Conservation (phyloP, 2,888 invertebrate species). For the Caenorhabditis angaria region DNA sequence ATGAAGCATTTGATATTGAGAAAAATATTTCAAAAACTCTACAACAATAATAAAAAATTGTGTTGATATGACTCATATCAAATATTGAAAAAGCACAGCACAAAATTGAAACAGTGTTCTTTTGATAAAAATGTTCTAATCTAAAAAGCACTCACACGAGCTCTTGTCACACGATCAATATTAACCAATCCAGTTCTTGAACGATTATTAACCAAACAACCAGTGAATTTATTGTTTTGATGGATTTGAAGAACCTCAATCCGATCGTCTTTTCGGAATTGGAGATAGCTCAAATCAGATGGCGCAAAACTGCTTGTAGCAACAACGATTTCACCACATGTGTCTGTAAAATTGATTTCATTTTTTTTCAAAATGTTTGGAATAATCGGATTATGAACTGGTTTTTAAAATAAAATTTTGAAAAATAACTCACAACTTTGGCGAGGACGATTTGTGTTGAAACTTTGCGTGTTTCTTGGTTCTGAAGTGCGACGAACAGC, state of each 20-base stretch:
- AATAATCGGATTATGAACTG: background rate
- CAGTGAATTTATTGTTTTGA: conserved; percentile 44
- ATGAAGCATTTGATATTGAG: no score
- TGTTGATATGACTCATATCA: no score
- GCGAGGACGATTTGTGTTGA: conserved; percentile 21
- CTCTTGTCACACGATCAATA: conserved; percentile 27
- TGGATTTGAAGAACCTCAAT: conserved; percentile 58
- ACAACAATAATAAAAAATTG: no score
- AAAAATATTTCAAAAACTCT: no score
- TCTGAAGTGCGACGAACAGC: conserved; percentile 14
- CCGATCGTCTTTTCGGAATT: conserved; percentile 48
- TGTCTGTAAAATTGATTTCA: conserved; percentile 20
- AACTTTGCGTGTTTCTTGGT: conserved; percentile 33
- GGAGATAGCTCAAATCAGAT: conserved; percentile 32
- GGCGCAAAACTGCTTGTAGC: conserved; percentile 27
- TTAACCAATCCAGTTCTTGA: conserved; percentile 45
- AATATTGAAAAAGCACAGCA: no score
- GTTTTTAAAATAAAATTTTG: background rate
- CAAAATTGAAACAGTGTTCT: no score
- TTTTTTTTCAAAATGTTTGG: background rate
- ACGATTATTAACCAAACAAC: conserved; percentile 43
- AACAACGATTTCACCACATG: conserved; percentile 39
- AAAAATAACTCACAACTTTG: conserved; percentile 8
- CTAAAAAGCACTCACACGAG: conserved; percentile 22
- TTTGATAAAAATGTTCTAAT: conserved; percentile 5